Base-by-base conservation (phyloP, 2,113 vertebrate genomes). In the Apeltes quadracus region DNA sequence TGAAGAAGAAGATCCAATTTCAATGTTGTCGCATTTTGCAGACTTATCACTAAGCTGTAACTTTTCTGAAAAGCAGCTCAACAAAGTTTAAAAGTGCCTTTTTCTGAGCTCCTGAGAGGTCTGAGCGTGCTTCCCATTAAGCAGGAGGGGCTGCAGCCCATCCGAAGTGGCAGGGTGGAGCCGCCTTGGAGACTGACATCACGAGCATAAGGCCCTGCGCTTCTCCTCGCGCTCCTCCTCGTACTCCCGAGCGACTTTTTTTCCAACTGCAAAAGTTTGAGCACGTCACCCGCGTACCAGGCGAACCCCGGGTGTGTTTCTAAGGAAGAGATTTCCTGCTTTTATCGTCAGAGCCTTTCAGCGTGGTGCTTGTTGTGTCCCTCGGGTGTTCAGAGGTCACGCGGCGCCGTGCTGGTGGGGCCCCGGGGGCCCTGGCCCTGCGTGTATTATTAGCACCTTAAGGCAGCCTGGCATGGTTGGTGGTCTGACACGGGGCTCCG, bases 91-190 rank as follows among this genome's bases (percentile, higher is more conserved):
- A 59, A 3, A 50, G 2, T 4, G 15, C 18, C 48, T 56, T 61
- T 46, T 71, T 76, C 55, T 50, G 9, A 66, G 50, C 20, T 61
- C 67, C 80, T 79, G 81, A 86, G 65, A 87, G 69, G 68, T 76
- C 81, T 84, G 83, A 83, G 79, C 72, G 76, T 43, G 34, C 44
- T 75, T 75, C 76, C 87, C 61, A 53, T 54, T n/a, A 20, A 53
- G 72, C 77, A 71, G 88, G 86, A 77, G 83, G 72, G 87, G 59
- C 69, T 71, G 76, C 1, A 73, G 63, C 54, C 74, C 27, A 43
- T 82, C 76, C 83, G 72, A 82, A 89, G 84, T 87, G 78, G 88
- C 25, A 87, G 91, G 90, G 92, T 92, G 92, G 91, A 91, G 90
- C 76, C 25, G 86, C 76, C 66, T 80, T 11, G 68, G 78, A 80